Base-by-base conservation (phyloP, 2,888 invertebrate species). In the Folsomia candida region DNA sequence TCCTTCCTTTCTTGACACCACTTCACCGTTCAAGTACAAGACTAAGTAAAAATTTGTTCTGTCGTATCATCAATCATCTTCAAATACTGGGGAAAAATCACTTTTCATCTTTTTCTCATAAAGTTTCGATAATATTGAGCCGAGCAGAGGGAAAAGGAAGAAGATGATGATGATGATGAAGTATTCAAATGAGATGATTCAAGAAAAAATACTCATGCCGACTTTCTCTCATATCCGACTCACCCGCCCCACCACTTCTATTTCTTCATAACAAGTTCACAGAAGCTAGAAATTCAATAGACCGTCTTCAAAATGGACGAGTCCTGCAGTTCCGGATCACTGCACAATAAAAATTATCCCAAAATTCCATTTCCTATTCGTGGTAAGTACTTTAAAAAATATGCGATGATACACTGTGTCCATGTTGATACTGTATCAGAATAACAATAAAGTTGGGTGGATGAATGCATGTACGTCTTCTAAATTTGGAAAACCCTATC, bases 31-130 rank as follows among this genome's bases (percentile, higher is more conserved):
- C 37, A 37, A 65, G 27, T 65, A 65, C n/a, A n/a, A 65, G 28
- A 65, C 65, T 65, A 57, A 65, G 65, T 51, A 65, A 57, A 57
- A 65, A 65, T 65, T 65, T 65, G 65, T 65, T 65, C 51, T 54
- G 65, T 26, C 65, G 22, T 51, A 54, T 65, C 65, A 65, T 65
- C 65, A 65, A 65, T 65, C 65, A 65, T 65, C 27, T 65, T 65
- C 22, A 37, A 27, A 54, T 54, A 51, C 37, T 29, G 4, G 6
- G 25, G 26, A 65, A 54, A 65, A 65, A 65, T 54, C 57, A 65
- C 54, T 65, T 65, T 54, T 27, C 51, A 64, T 64, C 63, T 64
- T 64, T 37, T 64, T 64, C 63, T 29, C 24, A 22, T 64, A 37
- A 26, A 64, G 22, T 22, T 37, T 29, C 29, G 4, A 64, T 29